These are phyloP conservation scores for Eulacestoma nigropectus DNA, from an alignment of 2,113 vertebrate species.

Conservation along the genomic window DNA sequence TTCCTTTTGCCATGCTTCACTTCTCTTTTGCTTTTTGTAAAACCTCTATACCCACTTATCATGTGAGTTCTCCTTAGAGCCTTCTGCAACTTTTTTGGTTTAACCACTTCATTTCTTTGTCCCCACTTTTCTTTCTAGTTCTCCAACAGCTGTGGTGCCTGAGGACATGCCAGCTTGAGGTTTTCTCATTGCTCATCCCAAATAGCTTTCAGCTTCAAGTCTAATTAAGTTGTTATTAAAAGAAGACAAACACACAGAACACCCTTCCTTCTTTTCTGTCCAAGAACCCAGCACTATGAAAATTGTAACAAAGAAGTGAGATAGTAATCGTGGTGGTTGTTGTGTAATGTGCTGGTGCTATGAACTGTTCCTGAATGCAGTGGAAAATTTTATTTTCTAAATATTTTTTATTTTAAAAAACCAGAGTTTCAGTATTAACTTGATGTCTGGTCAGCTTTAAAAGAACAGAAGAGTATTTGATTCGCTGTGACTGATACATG, in stretches of 20 bases:
- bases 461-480: neutral
- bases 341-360: neutral
- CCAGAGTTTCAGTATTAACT: neutral
- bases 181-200: neutral
- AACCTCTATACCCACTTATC: neutral
- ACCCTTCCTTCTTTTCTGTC: neutral
- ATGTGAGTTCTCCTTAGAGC: neutral
- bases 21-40: neutral
- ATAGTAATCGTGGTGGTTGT: neutral
- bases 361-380: neutral
- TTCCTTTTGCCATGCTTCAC: neutral
- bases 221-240: conserved; percentile 16
- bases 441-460: neutral
- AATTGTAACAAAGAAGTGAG: neutral
- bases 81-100: neutral
- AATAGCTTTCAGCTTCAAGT: neutral
- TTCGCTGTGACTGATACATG: neutral
- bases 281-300: neutral
- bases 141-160: neutral
- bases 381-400: neutral
- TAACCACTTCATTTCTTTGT: neutral
- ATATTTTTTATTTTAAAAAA: neutral
- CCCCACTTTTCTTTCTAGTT: neutral
- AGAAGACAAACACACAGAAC: neutral
- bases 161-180: neutral